Conservation (phyloP, 2,888 invertebrate genomes). For the Dugesia japonica region DNA sequence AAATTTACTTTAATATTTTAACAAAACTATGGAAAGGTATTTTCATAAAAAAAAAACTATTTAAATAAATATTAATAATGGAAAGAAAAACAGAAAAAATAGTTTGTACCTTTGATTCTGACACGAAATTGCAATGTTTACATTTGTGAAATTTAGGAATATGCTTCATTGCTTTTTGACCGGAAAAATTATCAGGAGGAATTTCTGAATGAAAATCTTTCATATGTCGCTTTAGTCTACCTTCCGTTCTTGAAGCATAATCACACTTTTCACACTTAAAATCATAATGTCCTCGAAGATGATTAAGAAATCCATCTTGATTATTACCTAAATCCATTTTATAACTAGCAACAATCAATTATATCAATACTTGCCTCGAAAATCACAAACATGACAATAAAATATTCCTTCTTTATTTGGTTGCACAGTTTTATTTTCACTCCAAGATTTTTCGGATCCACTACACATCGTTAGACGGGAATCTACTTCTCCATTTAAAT, state of each 20-base stretch:
- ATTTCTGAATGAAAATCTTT: slow-evolving; percentile 50
- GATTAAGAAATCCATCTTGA: slow-evolving; percentile 49
- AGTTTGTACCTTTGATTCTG: slow-evolving; percentile 72
- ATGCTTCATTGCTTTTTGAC: slow-evolving; percentile 40
- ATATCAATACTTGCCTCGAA: slow-evolving; percentile 42
- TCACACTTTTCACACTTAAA: slow-evolving; percentile 52
- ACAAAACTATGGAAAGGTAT: no score
- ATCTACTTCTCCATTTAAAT: not conserved
- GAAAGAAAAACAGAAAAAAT: slow-evolving; percentile 76
- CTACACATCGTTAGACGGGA: not conserved
- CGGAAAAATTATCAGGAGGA: slow-evolving; percentile 43
- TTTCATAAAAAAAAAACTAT: no score
- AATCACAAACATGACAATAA: slow-evolving; percentile 52
- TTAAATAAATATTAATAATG: no score
- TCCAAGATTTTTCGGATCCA: slow-evolving; percentile 1
- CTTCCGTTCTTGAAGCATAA: slow-evolving; percentile 51
- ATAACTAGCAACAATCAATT: not conserved
- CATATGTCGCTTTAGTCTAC: slow-evolving; percentile 52
- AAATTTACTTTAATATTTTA: no score
- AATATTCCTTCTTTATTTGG: slow-evolving; percentile 38
- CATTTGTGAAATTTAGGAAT: slow-evolving; percentile 67
- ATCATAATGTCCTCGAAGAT: slow-evolving; percentile 53
- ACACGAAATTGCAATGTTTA: slow-evolving; percentile 71
- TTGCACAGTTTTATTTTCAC: slow-evolving; percentile 27
- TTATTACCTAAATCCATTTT: slow-evolving; percentile 41